phyloP scores from a whole-genome alignment of 2,888 invertebrate species.

The Prenolepis imparis region DNA sequence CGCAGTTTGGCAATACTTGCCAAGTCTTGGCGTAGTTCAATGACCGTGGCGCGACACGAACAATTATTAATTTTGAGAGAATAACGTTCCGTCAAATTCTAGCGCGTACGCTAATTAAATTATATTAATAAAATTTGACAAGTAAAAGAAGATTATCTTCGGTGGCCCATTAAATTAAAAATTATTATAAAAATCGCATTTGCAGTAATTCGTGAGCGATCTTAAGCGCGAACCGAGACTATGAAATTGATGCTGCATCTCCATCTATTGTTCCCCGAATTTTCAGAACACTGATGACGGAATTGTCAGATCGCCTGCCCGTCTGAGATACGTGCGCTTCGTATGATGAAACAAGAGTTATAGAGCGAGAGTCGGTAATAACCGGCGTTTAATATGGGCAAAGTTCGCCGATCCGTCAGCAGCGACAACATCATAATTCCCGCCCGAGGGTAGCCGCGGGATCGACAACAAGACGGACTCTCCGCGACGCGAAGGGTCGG shows the following conservation, averaged over 20 bases:
- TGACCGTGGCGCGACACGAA: constrained; percentile 51
- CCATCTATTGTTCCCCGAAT: neutral
- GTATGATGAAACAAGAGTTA: neutral
- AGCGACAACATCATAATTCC: constrained; percentile 51
- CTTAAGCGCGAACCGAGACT: neutral
- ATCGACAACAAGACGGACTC: constrained; percentile 50
- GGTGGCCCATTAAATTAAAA: neutral
- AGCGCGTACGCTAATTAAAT: neutral
- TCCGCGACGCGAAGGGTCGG: constrained; percentile 50
- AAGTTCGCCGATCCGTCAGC: constrained; percentile 49
- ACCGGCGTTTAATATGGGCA: constrained; percentile 20
- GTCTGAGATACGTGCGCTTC: neutral
- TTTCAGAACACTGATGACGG: neutral
- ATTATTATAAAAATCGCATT: neutral
- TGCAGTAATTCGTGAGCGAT: neutral
- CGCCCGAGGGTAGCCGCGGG: constrained; percentile 44
- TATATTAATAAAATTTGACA: neutral
- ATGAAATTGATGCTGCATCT: neutral
- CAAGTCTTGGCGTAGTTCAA: constrained; percentile 56
- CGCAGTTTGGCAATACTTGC: constrained; percentile 67
- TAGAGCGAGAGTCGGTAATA: constrained; percentile 10
- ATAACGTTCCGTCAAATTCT: neutral
- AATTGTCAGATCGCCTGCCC: neutral
- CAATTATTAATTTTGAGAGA: constrained; percentile 61
- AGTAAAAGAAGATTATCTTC: neutral